phyloP scores from a whole-genome alignment of 2,888 invertebrate species.

The Masnerella sp. region DNA sequence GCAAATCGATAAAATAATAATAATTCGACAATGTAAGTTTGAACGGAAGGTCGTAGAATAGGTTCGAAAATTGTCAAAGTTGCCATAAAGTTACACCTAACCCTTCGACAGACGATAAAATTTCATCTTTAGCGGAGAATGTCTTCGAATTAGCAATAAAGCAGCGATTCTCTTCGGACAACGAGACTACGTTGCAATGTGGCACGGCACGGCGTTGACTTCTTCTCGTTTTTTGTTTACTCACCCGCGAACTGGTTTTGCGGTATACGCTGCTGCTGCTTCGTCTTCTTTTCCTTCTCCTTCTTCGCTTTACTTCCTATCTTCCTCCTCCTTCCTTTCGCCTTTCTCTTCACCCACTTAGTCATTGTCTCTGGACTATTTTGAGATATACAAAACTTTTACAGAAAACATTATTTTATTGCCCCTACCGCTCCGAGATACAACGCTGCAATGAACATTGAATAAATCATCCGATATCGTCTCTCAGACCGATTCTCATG shows the following conservation, averaged over 20 bases:
- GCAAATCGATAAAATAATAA: too few species aligned
- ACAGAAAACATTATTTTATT: constrained; percentile 49
- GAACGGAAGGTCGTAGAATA: constrained; percentile 14
- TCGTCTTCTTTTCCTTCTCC: constrained; percentile 58
- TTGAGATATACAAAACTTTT: constrained; percentile 57
- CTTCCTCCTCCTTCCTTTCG: constrained; percentile 59
- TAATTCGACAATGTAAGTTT: too few species aligned
- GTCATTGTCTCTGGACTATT: constrained; percentile 60
- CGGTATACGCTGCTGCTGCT: constrained; percentile 69
- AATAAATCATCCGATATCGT: too few species aligned
- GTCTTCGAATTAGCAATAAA: constrained; percentile 77
- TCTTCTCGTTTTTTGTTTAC: constrained; percentile 77
- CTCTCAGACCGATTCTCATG: too few species aligned
- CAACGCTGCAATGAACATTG: background rate
- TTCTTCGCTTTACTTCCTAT: constrained; percentile 60
- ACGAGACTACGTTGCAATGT: constrained; percentile 68
- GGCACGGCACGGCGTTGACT: constrained; percentile 66
- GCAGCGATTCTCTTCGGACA: constrained; percentile 69
- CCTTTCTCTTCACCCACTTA: constrained; percentile 61
- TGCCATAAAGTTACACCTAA: constrained; percentile 62
- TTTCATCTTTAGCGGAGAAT: constrained; percentile 73
- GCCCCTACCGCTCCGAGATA: constrained; percentile 8
- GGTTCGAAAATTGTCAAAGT: constrained; percentile 56
- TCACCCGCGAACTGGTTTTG: constrained; percentile 77
- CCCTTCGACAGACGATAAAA: constrained; percentile 72